These are phyloP conservation scores for Dicroscelio sp. DNA, from an alignment of 2,888 invertebrate genomes.

Conservation along the genomic window DNA sequence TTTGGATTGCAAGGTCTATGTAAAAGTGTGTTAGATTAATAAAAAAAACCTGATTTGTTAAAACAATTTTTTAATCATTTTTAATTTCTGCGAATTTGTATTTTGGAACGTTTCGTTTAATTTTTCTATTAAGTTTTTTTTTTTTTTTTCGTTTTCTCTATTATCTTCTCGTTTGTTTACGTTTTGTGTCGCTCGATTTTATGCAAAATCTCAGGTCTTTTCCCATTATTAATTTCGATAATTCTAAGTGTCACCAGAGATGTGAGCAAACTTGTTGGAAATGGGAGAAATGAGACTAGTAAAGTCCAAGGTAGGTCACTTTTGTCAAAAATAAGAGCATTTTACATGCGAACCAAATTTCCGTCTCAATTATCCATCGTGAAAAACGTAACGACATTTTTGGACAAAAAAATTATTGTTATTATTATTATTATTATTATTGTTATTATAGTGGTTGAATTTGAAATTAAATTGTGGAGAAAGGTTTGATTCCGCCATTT, in stretches of 20 bases:
- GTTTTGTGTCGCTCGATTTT: conserved; percentile 81
- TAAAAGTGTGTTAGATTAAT: background rate
- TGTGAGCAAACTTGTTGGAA: conserved; percentile 37
- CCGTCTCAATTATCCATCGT: background rate
- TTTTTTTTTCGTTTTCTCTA: conserved; percentile 45
- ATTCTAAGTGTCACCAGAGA: conserved; percentile 73
- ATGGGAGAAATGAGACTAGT: conserved; percentile 33
- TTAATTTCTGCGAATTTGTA: background rate
- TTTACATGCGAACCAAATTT: too few relatives aligned
- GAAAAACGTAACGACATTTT: too few relatives aligned
- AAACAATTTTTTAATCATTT: background rate
- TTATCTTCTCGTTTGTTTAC: conserved; percentile 81
- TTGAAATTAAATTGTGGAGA: too few relatives aligned
- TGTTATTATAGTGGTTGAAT: too few relatives aligned
- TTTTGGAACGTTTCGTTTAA: conserved; percentile 6
- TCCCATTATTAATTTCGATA: conserved; percentile 57
- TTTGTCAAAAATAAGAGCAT: background rate
- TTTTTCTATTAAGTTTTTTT: background rate
- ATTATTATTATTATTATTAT: too few relatives aligned
- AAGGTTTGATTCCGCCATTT: too few relatives aligned
- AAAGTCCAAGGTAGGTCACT: conserved; percentile 73
- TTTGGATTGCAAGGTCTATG: background rate
- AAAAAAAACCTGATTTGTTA: background rate
- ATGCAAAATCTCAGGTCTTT: conserved; percentile 21
- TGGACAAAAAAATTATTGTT: too few relatives aligned